Base-by-base conservation (phyloP, 2,888 invertebrate genomes). In the Amblyjoppa proteus region DNA sequence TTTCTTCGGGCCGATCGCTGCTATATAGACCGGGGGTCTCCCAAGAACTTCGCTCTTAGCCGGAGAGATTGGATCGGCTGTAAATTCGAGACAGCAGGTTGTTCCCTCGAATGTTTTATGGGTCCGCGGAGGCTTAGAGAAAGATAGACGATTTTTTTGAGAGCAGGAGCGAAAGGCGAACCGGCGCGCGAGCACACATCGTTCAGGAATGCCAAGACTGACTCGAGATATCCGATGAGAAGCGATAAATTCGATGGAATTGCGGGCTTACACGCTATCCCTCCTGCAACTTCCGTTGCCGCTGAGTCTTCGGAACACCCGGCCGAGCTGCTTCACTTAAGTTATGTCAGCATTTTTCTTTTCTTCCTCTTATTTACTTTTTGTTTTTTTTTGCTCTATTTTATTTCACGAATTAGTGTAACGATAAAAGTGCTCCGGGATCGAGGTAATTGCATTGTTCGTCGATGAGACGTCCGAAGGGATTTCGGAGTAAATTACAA, bases 11-110 rank as follows among this genome's bases (percentile, higher is more conserved):
- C 25, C 79, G 71, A 53, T 78, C 81, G 64, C 38, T 45, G 58
- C 13, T 56, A 45, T 74, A 69, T 78, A 61, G 61, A 3, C 51
- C 61, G 69, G 38, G 38, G 45, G 28, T 51, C 41, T 38, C 76
- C 64, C 51, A 31, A 11, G 45, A 25, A 41, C 66, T 25, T 58
- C 28, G n/a, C 38, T n/a, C 31, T 16, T 25, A 31, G 56, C 34
- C 41, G 25, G 78, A 87, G 90, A 88, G 90, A 90, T 90, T 88
- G 88, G 87, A 88, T 89, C 88, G 90, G 86, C 82, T 88, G 90
- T 89, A 91, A 90, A 91, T 91, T 89, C 86, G 87, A 88, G 89
- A 89, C 87, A 88, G 88, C 88, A 88, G 90, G 88, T 89, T 89
- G 88, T 88, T 89, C 88, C 87, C 81, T 87, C 76, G 87, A 75